phyloP scores from a whole-genome alignment of 2,113 vertebrate genomes.

The Benitochromis conjunctus region DNA sequence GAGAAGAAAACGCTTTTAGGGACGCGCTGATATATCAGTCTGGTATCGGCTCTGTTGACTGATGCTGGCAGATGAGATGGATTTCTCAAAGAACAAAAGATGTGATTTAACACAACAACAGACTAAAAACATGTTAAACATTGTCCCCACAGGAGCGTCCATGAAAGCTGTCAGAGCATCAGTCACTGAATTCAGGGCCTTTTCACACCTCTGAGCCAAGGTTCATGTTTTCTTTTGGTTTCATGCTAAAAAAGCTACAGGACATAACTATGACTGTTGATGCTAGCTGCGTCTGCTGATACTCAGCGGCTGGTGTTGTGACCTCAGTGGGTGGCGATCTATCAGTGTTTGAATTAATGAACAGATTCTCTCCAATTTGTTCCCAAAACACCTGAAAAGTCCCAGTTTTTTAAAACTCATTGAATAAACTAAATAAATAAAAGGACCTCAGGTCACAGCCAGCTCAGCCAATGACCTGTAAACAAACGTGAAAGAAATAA shows the following conservation, averaged over 20 bases:
- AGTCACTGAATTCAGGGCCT: background rate
- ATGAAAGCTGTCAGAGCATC: background rate
- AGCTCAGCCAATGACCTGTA: no score
- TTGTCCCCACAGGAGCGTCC: background rate
- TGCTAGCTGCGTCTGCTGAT: background rate
- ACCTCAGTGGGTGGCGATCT: background rate
- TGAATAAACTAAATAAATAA: no score
- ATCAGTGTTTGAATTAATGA: background rate
- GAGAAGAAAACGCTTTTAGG: rapidly evolving
- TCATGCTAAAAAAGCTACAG: background rate
- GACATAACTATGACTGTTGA: rapidly evolving
- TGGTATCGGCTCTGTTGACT: background rate
- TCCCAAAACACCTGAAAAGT: background rate
- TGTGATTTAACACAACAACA: background rate
- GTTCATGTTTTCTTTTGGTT: background rate
- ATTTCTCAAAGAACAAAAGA: background rate
- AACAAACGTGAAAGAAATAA: no score
- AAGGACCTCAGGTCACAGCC: no score
- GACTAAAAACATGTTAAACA: background rate
- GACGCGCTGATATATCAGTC: background rate
- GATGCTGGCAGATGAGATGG: background rate
- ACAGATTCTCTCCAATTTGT: background rate
- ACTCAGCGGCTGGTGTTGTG: background rate
- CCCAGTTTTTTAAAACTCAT: no score
- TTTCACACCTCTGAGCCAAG: background rate